These are phyloP conservation scores for Oegoconia quadripuncta DNA, from an alignment of 2,888 invertebrate genomes.

Conservation along the genomic window DNA sequence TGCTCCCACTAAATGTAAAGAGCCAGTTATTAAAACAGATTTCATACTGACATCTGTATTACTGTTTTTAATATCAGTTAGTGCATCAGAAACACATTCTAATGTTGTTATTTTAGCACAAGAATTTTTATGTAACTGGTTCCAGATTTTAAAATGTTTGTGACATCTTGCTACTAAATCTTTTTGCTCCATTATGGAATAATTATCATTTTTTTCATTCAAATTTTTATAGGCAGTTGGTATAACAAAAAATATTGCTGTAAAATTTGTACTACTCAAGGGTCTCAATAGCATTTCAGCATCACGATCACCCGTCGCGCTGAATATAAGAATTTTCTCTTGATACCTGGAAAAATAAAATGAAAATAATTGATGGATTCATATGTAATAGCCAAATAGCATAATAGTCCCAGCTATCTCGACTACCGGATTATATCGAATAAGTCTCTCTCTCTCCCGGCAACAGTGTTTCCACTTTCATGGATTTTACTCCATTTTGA, in stretches of 20 bases:
- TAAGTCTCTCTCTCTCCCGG: too few species aligned
- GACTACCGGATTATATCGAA: too few species aligned
- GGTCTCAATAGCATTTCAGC: conserved; percentile 79
- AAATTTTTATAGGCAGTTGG: conserved; percentile 52
- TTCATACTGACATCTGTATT: conserved; percentile 24
- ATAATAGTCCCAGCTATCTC: too few species aligned
- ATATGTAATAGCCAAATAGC: too few species aligned
- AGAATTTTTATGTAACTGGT: conserved; percentile 25
- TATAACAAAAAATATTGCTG: conserved; percentile 58
- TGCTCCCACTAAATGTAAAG: conserved; percentile 93
- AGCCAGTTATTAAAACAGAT: conserved; percentile 89
- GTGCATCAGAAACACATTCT: conserved; percentile 60
- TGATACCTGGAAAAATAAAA: conserved; percentile 44
- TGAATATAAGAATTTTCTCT: conserved; percentile 59
- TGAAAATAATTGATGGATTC: too few species aligned
- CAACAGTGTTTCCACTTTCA: too few species aligned
- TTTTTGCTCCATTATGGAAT: conserved; percentile 75
- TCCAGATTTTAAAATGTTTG: conserved; percentile 78
- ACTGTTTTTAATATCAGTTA: conserved; percentile 39
- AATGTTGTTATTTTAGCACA: conserved; percentile 32
- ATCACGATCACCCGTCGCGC: conserved; percentile 82
- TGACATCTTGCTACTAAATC: conserved; percentile 79
- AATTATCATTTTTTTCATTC: conserved; percentile 71
- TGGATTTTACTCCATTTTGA: too few species aligned
- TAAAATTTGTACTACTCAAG: conserved; percentile 76